These are phyloP conservation scores for Steinernema hermaphroditum DNA, from an alignment of 2,888 invertebrate species.

Conservation along the genomic window DNA sequence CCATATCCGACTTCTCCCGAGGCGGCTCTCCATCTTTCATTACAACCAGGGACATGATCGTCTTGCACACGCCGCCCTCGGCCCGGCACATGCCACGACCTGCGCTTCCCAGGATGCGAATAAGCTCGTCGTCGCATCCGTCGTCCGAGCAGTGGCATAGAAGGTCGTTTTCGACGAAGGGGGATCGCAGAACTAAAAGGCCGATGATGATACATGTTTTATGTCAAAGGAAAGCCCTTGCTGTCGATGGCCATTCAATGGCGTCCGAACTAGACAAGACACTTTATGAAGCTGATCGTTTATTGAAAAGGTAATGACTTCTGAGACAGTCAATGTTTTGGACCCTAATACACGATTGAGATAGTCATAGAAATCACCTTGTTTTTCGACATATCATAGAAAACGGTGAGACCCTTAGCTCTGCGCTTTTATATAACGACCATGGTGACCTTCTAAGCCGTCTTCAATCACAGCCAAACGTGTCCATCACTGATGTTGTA, in stretches of 20 bases:
- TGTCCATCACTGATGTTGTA: background rate
- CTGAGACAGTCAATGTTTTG: background rate
- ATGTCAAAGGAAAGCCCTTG: background rate
- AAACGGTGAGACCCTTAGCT: background rate
- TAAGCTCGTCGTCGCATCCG: constrained; percentile 39
- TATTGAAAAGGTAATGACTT: background rate
- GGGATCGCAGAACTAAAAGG: background rate
- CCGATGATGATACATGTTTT: background rate
- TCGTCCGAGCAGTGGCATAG: constrained; percentile 40
- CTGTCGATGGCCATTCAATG: background rate
- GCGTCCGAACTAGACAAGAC: background rate
- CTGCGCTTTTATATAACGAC: background rate
- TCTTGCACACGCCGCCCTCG: constrained; percentile 41
- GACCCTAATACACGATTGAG: too few species aligned
- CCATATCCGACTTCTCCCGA: constrained; percentile 31
- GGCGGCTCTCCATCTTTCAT: constrained; percentile 32
- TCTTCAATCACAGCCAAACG: background rate
- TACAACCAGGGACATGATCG: background rate
- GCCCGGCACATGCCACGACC: constrained; percentile 43
- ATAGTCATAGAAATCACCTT: too few species aligned
- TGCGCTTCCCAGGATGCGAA: constrained; percentile 35
- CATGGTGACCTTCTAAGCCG: background rate
- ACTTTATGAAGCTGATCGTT: background rate
- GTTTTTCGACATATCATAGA: too few species aligned
- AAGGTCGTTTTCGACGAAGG: constrained; percentile 33